These are phyloP conservation scores for Fukomys damarensis DNA, from an alignment of 2,113 vertebrate genomes.

Conservation along the genomic window DNA sequence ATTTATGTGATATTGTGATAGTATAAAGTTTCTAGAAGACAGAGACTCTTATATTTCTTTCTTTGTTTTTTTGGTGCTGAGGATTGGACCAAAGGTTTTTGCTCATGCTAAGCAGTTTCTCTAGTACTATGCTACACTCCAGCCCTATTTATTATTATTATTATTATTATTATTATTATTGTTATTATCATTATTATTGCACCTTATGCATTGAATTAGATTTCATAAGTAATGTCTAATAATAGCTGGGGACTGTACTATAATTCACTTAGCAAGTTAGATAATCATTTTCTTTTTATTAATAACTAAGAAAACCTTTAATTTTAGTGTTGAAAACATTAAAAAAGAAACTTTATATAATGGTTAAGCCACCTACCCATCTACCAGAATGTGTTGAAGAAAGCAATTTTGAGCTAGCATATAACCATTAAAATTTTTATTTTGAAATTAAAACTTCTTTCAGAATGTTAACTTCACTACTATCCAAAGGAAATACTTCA, in stretches of 20 bases:
- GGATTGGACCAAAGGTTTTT: background rate
- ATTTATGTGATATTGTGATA: background rate
- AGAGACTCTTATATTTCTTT: background rate
- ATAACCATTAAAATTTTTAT: conserved; percentile 29
- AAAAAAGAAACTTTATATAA: conserved; percentile 30
- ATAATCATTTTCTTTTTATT: conserved; percentile 2
- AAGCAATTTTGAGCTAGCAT: background rate
- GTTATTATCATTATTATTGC: conserved; percentile 38
- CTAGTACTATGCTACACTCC: background rate
- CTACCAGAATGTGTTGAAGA: conserved; percentile 8
- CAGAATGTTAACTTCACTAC: conserved; percentile 94
- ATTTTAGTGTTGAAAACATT: conserved; percentile 46
- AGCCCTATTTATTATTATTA: background rate
- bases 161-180: too few relatives aligned
- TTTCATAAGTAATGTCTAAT: background rate
- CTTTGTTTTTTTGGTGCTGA: background rate
- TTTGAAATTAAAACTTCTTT: conserved; percentile 66
- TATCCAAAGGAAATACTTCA: conserved; percentile 97
- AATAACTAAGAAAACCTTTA: conserved; percentile 35
- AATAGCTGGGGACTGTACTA: background rate
- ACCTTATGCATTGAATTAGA: conserved; percentile 34
- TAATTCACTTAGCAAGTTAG: conserved; percentile 32
- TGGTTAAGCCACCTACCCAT: background rate
- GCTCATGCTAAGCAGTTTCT: background rate
- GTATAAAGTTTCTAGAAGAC: conserved; percentile 18